These are phyloP conservation scores for Microtus oregoni DNA, from an alignment of 2,113 vertebrate species.

Conservation along the genomic window DNA sequence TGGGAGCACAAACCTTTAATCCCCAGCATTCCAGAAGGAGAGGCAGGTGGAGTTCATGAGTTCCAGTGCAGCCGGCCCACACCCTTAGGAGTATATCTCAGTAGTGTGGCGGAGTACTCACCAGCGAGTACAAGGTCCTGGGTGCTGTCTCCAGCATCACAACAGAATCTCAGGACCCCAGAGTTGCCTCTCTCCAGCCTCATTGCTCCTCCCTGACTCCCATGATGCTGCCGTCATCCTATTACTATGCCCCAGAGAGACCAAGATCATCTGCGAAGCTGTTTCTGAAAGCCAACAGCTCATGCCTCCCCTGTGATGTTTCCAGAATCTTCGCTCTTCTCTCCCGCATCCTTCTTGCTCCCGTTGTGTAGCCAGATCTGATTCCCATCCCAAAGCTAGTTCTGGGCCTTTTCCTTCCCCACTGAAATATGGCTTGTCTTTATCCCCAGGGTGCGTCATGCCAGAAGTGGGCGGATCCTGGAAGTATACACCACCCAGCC, in stretches of 20 bases:
- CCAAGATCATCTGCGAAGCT: not conserved
- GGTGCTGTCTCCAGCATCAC: not conserved
- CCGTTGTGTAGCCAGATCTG: not conserved
- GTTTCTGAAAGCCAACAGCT: not conserved
- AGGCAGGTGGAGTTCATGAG: not conserved
- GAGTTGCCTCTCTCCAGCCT: not conserved
- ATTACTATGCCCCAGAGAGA: not conserved
- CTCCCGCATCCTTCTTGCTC: not conserved
- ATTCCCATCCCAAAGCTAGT: not conserved
- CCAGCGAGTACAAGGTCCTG: not conserved
- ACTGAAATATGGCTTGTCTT: not conserved
- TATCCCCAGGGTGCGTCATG: constrained; percentile 89
- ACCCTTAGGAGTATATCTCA: not conserved
- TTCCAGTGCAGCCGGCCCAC: not conserved
- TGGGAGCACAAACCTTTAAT: not conserved
- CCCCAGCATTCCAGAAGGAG: not conserved
- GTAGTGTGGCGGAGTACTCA: not conserved
- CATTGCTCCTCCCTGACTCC: not conserved
- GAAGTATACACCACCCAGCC: constrained; percentile 94
- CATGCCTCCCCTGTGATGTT: not conserved
- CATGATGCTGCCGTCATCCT: not conserved
- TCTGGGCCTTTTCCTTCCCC: accelerated
- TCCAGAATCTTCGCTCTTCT: not conserved
- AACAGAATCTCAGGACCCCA: not conserved
- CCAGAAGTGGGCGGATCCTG: constrained; percentile 89